Evolutionary conservation across 1,140 invertebrate species (phyloP).

Genomic region (Galendromus occidentalis): DNA sequence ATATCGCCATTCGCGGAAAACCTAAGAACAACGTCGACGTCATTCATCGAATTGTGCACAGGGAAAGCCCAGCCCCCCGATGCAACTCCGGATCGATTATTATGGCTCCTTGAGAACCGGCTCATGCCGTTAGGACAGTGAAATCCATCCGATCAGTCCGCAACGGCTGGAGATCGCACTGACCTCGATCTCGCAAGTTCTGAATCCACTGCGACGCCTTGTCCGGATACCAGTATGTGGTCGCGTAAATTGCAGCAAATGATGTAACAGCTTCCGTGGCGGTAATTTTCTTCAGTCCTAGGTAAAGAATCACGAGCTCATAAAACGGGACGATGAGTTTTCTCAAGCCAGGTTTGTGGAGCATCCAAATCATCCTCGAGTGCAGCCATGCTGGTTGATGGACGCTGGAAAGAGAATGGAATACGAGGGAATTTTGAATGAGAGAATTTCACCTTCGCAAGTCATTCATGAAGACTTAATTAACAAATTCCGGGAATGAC

Average conservation of each 20-base stretch:
- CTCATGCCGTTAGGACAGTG: not conserved
- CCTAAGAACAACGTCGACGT: not conserved
- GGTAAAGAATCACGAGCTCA: too few species aligned
- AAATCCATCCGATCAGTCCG: not conserved
- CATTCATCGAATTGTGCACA: not conserved
- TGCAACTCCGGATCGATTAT: not conserved
- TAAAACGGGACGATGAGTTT: too few species aligned
- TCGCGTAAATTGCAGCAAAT: too few species aligned
- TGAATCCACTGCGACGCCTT: too few species aligned
- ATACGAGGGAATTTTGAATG: not conserved
- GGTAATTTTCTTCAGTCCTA: too few species aligned
- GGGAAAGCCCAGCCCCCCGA: not conserved
- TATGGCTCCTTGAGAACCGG: not conserved
- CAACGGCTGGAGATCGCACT: not conserved
- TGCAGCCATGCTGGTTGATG: too few species aligned
- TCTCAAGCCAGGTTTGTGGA: too few species aligned
- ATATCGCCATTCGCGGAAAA: not conserved
- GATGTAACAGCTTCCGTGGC: too few species aligned
- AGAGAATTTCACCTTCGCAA: not conserved
- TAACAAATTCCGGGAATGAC: not conserved
- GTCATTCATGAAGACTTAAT: not conserved
- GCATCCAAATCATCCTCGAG: too few species aligned
- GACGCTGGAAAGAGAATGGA: too few species aligned
- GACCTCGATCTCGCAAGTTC: too few species aligned
- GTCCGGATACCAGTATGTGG: too few species aligned